Percentiles rank a stretch among this genome's conserved stretches.
Conservation (phyloP, 2,888 invertebrate genomes). For the Thyatira batis region DNA sequence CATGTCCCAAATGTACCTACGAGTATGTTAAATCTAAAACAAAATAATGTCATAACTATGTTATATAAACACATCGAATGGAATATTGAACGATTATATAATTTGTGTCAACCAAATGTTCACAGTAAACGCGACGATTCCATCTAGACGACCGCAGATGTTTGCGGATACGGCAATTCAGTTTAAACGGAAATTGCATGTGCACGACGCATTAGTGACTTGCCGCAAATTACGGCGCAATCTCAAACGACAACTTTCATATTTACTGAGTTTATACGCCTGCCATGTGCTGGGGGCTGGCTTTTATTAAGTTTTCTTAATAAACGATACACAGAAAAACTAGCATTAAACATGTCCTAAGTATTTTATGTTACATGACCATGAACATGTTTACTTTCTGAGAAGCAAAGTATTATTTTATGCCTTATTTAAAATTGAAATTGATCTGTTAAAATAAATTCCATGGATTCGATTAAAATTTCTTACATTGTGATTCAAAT, state of each 20-base stretch:
- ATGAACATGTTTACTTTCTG: too few species aligned
- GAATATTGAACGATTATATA: not conserved
- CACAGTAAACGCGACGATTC: constrained; percentile 35
- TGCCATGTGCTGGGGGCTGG: not conserved
- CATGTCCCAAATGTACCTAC: too few species aligned
- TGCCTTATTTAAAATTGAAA: too few species aligned
- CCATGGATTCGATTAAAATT: too few species aligned
- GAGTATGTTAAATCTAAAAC: too few species aligned
- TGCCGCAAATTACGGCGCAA: constrained; percentile 37
- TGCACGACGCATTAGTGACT: constrained; percentile 45
- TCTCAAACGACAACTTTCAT: constrained; percentile 3
- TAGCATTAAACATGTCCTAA: too few species aligned
- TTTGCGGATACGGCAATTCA: constrained; percentile 30
- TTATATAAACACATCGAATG: not conserved
- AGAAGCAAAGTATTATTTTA: too few species aligned
- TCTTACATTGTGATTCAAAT: too few species aligned
- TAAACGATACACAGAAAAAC: not conserved
- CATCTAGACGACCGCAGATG: constrained; percentile 47
- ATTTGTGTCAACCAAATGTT: constrained; percentile 5
- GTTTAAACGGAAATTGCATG: constrained; percentile 58
- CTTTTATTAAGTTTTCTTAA: not conserved
- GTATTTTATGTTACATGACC: too few species aligned
- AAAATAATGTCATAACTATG: too few species aligned
- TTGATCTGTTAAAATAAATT: too few species aligned
- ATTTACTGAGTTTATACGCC: constrained; percentile 1